A percentile compares a stretch with the other conserved stretches of the same genome.
These are phyloP conservation scores for Lepisosteus oculatus DNA, from an alignment of 2,113 vertebrate species.

Conservation along the genomic window DNA sequence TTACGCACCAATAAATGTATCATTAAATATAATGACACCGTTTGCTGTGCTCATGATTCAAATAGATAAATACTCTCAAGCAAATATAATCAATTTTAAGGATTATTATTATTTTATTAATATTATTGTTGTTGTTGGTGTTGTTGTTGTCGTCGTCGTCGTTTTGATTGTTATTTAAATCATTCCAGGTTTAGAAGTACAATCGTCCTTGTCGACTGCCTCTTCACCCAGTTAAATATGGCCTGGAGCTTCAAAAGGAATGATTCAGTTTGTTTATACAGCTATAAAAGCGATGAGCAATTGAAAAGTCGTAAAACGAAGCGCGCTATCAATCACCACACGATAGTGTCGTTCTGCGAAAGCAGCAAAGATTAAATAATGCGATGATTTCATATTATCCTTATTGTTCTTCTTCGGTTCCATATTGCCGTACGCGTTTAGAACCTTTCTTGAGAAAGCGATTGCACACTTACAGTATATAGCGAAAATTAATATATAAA, in stretches of 20 bases:
- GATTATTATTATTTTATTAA: no score
- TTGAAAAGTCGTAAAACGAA: slow-evolving; percentile 91
- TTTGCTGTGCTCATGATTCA: no score
- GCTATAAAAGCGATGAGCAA: slow-evolving; percentile 86
- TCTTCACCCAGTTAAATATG: slow-evolving; percentile 50
- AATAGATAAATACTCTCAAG: no score
- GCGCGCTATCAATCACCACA: slow-evolving; percentile 83
- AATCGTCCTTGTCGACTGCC: slow-evolving; percentile 13
- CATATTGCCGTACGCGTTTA: slow-evolving; percentile 39
- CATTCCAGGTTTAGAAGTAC: no score
- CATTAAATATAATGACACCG: neutral
- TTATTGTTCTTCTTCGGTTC: slow-evolving; percentile 72
- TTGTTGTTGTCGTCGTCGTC: no score
- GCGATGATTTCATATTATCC: slow-evolving; percentile 76
- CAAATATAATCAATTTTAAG: no score
- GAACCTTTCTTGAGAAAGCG: neutral
- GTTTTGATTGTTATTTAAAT: no score
- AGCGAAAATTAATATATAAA: no score
- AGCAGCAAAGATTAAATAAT: slow-evolving; percentile 78
- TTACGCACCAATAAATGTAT: neutral
- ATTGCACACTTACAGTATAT: no score
- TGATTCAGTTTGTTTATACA: slow-evolving; percentile 90
- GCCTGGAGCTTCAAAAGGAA: slow-evolving; percentile 70
- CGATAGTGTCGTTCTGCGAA: slow-evolving; percentile 69
- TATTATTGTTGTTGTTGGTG: no score